phyloP scores from a whole-genome alignment of 2,888 invertebrate genomes.

The Clitarchus hookeri region DNA sequence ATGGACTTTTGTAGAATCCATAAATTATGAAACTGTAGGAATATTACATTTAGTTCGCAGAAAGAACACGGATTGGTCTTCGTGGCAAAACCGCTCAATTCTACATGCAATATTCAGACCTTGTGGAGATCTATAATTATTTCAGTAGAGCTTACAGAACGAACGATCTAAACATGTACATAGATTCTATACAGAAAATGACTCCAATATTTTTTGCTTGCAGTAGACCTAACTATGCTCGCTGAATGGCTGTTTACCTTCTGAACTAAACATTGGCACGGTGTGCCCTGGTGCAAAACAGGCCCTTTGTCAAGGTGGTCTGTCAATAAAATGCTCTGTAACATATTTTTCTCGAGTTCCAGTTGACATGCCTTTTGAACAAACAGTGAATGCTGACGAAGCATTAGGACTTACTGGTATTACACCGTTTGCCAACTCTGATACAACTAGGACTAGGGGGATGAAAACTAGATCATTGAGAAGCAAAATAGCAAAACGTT shows the following conservation, averaged over 20 bases:
- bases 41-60: neutral
- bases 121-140: conserved; percentile 24
- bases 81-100: conserved; percentile 23
- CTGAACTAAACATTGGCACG: neutral
- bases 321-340: conserved; percentile 10
- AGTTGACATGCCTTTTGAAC: conserved; percentile 6
- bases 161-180: conserved; percentile 7
- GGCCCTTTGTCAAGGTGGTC: conserved; percentile 2
- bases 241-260: conserved; percentile 17
- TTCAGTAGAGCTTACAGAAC: conserved; percentile 26
- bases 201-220: neutral
- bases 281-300: conserved; percentile 20
- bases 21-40: neutral
- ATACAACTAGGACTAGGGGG: neutral
- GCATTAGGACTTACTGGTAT: conserved; percentile 24
- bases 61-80: conserved; percentile 17
- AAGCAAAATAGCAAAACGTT: conserved; percentile 19
- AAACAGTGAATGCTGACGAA: conserved; percentile 19
- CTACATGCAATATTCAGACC: neutral
- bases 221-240: conserved; percentile 17
- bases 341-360: neutral
- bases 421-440: conserved; percentile 17
- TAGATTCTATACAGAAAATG: neutral
- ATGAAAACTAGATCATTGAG: conserved; percentile 25
- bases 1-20: neutral